phyloP scores from a whole-genome alignment of 2,113 vertebrate genomes.

The Pterocles gutturalis region DNA sequence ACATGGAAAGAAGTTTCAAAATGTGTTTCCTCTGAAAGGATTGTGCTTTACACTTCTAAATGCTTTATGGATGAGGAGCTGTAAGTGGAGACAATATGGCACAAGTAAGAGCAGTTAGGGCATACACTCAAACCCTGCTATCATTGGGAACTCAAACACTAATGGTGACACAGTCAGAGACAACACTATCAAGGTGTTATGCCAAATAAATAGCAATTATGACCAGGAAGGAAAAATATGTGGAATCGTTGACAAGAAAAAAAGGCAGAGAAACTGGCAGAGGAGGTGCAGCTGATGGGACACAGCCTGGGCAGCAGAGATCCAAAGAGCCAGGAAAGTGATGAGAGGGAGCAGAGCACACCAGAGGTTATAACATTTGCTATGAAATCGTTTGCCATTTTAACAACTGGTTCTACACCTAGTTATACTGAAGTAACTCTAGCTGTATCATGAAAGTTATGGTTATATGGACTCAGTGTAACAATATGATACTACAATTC shows the following conservation, averaged over 20 bases:
- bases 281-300: background rate
- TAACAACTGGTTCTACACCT: background rate
- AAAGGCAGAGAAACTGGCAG: background rate
- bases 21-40: background rate
- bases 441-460: background rate
- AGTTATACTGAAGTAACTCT: background rate
- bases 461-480: background rate
- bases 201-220: background rate
- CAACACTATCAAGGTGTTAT: background rate
- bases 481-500: background rate
- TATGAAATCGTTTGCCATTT: background rate
- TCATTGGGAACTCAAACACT: background rate
- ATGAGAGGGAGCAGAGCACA: background rate
- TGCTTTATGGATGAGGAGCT: background rate
- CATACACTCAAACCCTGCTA: background rate
- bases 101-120: background rate
- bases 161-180: background rate
- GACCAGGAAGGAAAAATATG: background rate
- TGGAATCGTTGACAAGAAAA: background rate
- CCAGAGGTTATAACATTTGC: background rate
- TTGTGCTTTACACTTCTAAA: background rate
- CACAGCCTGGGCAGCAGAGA: background rate
- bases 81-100: background rate
- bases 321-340: too few relatives aligned
- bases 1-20: background rate